Evolutionary conservation across 1,140 invertebrate species (phyloP).

Genomic region (Papilio polyxenes): DNA sequence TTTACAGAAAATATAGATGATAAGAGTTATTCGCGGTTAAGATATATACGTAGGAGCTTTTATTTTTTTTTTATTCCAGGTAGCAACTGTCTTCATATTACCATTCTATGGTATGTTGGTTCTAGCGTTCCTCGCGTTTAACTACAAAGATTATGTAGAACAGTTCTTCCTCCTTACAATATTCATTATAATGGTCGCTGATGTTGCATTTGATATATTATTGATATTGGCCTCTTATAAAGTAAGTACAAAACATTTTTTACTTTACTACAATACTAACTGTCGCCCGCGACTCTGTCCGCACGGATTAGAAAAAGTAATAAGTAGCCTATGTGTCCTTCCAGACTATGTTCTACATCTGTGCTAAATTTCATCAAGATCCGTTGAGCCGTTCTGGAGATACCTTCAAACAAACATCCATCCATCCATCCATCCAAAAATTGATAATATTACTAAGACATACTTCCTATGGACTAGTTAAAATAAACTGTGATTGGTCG

Average conservation of each 20-base stretch:
- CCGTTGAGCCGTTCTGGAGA: no score
- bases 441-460: no score
- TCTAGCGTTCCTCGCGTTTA: not conserved
- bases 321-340: no score
- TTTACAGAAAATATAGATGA: no score
- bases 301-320: no score
- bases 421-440: no score
- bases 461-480: no score
- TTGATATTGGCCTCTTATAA: slow-evolving; percentile 45
- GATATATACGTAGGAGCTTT: not conserved
- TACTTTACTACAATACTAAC: not conserved
- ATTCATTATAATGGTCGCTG: slow-evolving; percentile 16
- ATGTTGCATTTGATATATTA: slow-evolving; percentile 46
- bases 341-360: no score
- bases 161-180: not conserved
- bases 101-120: not conserved
- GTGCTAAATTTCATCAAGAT: no score
- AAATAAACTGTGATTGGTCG: no score
- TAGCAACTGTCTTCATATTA: not conserved
- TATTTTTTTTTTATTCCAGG: slow-evolving; percentile 21
- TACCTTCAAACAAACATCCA: no score
- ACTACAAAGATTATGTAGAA: not conserved
- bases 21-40: not conserved
- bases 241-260: slow-evolving; percentile 35
- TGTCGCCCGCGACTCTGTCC: not conserved